Evolutionary conservation across 2,888 invertebrate genomes (phyloP).

Genomic region (Macrophya alboannulata): DNA sequence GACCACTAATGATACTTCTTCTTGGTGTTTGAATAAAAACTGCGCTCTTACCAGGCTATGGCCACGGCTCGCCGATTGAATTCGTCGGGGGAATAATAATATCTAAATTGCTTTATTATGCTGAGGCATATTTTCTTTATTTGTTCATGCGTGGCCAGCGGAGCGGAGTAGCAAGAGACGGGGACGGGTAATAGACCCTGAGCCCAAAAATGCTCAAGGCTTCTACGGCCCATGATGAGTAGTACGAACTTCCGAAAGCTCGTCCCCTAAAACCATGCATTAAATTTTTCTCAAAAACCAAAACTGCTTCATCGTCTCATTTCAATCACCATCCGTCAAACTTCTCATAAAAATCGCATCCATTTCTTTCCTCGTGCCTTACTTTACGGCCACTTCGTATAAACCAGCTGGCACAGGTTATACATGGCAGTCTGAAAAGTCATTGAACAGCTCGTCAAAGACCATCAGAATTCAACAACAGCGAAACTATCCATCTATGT

Average conservation of each 20-base stretch:
- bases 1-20: constrained; percentile 55
- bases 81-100: constrained; percentile 54
- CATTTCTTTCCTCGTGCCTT: too few species aligned
- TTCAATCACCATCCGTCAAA: background rate
- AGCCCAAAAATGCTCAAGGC: constrained; percentile 23
- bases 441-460: background rate
- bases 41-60: constrained; percentile 23
- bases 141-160: constrained; percentile 50
- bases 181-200: constrained; percentile 41
- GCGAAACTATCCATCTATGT: constrained; percentile 9
- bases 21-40: constrained; percentile 34
- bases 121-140: constrained; percentile 52
- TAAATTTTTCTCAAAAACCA: background rate
- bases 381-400: background rate
- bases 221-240: background rate
- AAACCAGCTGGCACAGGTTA: background rate
- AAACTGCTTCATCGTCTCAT: background rate
- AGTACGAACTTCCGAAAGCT: constrained; percentile 8
- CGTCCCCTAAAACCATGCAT: background rate
- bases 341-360: background rate
- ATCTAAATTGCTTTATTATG: constrained; percentile 56
- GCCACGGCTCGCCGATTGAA: constrained; percentile 47
- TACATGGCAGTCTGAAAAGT: background rate
- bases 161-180: constrained; percentile 24
- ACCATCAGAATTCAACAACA: background rate